Evolutionary conservation across 2,888 invertebrate species (phyloP), one percentile per base, ranked within the genome.

Genomic region (Cerastis rubricosa): DNA sequence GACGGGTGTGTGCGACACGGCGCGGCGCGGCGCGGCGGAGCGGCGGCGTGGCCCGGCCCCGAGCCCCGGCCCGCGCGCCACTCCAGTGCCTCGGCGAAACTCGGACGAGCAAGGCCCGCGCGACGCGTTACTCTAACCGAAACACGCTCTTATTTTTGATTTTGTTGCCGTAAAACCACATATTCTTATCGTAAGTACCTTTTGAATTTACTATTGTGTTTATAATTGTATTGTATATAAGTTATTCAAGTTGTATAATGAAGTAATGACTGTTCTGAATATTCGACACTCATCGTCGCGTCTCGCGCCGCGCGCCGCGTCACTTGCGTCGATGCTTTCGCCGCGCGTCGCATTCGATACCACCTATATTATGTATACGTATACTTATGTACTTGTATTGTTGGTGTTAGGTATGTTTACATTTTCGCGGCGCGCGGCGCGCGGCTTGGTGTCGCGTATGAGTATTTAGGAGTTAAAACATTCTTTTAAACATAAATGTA

Each of bases 31-130:
- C 47, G 51, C 40, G 83, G 71, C 51, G 65, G 59, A 3, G 74
- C 59, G 40, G 47, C 40, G 80, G 14, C 57, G 69, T 17, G 67
- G 6, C n/a, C 54, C 22, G 45, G n/a, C 25, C 29, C 49, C 43
- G 25, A 35, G 63, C 70, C 45, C 51, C 70, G 73, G 25, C 59
- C 35, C 65, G 54, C 71, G 51, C 71, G 14, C 54, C 80, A 86
- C 71, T 19, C 54, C 80, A 86, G 85, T 88, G 76, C 86, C 74
- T 59, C 73, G 73, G 72, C 83, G 79, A 83, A 85, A 69, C 74
- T 82, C 82, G 73, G 47, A 40, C 81, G 71, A 82, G 75, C 43
- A 76, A 67, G 86, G 74, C 70, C 73, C 72, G 74, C 67, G 63
- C 66, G 65, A 73, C 78, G 84, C 74, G 81, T 65, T 51, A 57